Base-by-base conservation (phyloP, 2,888 invertebrate genomes). In the Drosophila meridionalis region DNA sequence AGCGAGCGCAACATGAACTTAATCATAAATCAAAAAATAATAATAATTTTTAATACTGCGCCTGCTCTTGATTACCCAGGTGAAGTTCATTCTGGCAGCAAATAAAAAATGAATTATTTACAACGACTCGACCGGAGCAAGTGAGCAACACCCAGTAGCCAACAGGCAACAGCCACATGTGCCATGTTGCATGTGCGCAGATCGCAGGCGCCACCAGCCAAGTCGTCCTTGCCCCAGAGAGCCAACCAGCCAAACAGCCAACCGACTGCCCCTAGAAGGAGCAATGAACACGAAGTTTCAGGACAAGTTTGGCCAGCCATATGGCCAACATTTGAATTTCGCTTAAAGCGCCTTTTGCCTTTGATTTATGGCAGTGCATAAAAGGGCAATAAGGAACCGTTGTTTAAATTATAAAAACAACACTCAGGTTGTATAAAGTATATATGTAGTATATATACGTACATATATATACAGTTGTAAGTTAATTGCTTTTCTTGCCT, bases 71-170 rank as follows among this genome's bases (percentile, higher is more conserved):
- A 73, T 78, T 74, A 55, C 66, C 47, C 74, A 78, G 78, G 78
- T 78, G 68, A 74, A 70, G 74, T 78, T 74, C 67, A 78, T 78
- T 68, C 64, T 65, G 67, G 40, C 61, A 70, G 70, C 67, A 65
- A 74, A 78, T 78, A 78, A 78, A 78, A 78, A 70, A 70, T 78
- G 78, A 78, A 78, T 78, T 78, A 78, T 78, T 78, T 48, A 78
- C 78, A 73, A 45, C 34, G 69, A 69, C 57, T 45, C 61, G 47
- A 42, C 42, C 14, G 20, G 34, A 6, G 12, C 64, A 14, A 2
- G 26, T 38, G 28, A 65, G 57, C 47, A 55, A 63, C 63, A 42
- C 42, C 48, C 55, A 32, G 2, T 0, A 32, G 32, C 32, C 40
- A 50, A 64, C 58, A 36, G 43, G 56, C 55, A 20, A 20, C 20